A percentile compares a stretch with the other conserved stretches of the same genome.
Conservation (phyloP, 2,797 vertebrate species). For the Pelodytes ibericus region DNA sequence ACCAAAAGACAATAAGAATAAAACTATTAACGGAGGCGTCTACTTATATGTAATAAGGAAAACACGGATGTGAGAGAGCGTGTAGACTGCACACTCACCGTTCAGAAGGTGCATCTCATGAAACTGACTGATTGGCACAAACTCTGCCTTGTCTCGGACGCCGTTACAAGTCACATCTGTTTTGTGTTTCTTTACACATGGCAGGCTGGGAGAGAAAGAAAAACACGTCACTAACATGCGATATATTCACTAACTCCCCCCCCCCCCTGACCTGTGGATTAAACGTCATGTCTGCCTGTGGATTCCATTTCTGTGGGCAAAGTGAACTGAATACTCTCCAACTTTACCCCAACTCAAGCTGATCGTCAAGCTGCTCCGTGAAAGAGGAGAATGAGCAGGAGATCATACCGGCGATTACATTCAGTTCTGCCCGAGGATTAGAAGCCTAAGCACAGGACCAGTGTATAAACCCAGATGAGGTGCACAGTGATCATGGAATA, state of each 20-base stretch:
- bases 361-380: too few relatives aligned
- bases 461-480: accelerated
- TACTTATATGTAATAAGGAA: too few relatives aligned
- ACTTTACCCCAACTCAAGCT: too few relatives aligned
- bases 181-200: slow-evolving; percentile 92
- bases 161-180: slow-evolving; percentile 80
- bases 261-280: too few relatives aligned
- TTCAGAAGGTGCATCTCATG: slow-evolving; percentile 88
- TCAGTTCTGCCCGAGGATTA: neutral
- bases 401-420: too few relatives aligned
- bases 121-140: slow-evolving; percentile 82
- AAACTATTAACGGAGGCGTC: neutral
- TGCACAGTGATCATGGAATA: neutral
- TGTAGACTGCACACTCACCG: slow-evolving; percentile 75
- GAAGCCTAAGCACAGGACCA: neutral
- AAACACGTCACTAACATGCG: too few relatives aligned
- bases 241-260: too few relatives aligned
- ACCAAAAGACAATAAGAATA: neutral
- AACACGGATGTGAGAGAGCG: too few relatives aligned
- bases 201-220: slow-evolving; percentile 73
- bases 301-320: too few relatives aligned
- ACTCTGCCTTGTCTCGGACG: slow-evolving; percentile 86
- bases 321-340: too few relatives aligned
- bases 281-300: too few relatives aligned
- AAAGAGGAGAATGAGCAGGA: too few relatives aligned